Evolutionary conservation across 2,888 invertebrate genomes (phyloP), one percentile per base, ranked within the genome.

Genomic region (Noctua comes): DNA sequence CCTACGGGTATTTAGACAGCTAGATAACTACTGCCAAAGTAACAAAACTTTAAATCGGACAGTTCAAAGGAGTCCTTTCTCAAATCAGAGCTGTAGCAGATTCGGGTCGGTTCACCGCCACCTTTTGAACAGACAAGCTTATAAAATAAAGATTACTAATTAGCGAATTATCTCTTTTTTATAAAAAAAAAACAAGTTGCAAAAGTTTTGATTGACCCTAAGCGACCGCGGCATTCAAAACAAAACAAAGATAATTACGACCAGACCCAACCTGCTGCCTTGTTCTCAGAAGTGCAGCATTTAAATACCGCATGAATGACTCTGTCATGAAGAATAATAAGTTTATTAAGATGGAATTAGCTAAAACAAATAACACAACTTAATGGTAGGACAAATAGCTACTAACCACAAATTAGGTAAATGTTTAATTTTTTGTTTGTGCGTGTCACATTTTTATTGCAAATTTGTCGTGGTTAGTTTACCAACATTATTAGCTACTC

Each of bases 271-370:
- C 71, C 65, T 66, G 64, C 24, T 27, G 73, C 51, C 36, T 57
- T 54, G 46, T 85, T 83, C 83, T 68, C 82, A 48, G 83, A 85
- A 85, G 59, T 65, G 69, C 69, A 80, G 65, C 18, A 65, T 71
- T 85, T 76, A 69, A 68, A 81, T 83, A 64, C 48, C 62, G 66
- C 82, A 81, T 85, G 85, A 81, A 83, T 85, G 81, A 62, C 59
- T 79, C 68, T 68, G 27, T 31, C 24, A 73, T n/a, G 7, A 70
- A 80, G 43, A 62, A 75, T 73, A 72, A 73, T 64, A 68, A 54
- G 68, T 74, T 84, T 68, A 71, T 59, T 51, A n/a, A 8, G 36
- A 46, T 82, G 13, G 24, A 65, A 16, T 57, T 65, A 57, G 48
- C 40, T 69, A 73, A 73, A 74, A 68, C 36, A 59, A 79, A 36